These are phyloP conservation scores for Siphonodentalium dalli DNA, from an alignment of 2,888 invertebrate genomes.

Conservation along the genomic window DNA sequence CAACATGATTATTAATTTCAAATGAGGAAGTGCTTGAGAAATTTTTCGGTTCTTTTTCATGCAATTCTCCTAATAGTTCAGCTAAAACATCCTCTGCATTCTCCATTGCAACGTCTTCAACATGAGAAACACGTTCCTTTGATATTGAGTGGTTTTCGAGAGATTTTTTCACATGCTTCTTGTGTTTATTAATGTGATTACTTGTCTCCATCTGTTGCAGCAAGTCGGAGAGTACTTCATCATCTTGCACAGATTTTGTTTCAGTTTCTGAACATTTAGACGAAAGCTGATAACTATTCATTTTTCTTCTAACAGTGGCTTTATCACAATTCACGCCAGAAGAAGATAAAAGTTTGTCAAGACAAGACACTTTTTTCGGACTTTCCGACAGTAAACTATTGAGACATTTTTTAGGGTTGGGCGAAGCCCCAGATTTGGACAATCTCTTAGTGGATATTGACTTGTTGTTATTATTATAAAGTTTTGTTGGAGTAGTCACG, in stretches of 20 bases:
- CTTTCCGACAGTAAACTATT: too few species aligned
- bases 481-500: background rate
- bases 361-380: too few species aligned
- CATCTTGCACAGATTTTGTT: constrained; percentile 24
- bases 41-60: background rate
- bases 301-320: background rate
- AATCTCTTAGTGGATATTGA: constrained; percentile 11
- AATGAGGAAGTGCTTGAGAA: too few species aligned
- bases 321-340: too few species aligned
- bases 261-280: background rate
- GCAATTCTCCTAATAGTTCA: constrained; percentile 1
- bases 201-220: constrained; percentile 34
- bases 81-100: background rate
- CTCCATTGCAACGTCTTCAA: background rate
- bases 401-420: constrained; percentile 11
- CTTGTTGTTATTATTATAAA: constrained; percentile 27
- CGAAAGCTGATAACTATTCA: background rate
- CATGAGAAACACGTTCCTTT: too few species aligned
- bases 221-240: constrained; percentile 41
- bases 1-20: too few species aligned
- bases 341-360: too few species aligned
- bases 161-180: too few species aligned
- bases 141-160: too few species aligned
- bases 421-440: constrained; percentile 18
- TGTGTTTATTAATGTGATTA: too few species aligned